Evolutionary conservation across 2,797 vertebrate species (phyloP).

Genomic region (Sebastes steindachneri): DNA sequence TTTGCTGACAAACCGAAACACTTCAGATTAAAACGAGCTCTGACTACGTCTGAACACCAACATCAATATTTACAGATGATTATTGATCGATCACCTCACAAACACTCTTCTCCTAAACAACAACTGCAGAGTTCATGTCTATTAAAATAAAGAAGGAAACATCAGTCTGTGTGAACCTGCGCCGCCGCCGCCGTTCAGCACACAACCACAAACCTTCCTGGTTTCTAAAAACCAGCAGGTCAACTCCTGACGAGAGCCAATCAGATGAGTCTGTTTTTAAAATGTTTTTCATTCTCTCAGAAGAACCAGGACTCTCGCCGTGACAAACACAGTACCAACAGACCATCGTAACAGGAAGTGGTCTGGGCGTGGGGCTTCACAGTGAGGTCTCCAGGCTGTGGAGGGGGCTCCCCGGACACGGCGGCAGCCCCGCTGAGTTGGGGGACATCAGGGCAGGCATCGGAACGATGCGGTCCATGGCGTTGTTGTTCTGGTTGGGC

Average conservation of each 20-base stretch:
- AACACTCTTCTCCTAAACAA: constrained; percentile 66
- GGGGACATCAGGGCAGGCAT: constrained; percentile 79
- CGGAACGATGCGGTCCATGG: constrained; percentile 87
- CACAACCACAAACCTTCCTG: constrained; percentile 38
- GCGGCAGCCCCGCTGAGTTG: constrained; percentile 81
- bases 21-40: constrained; percentile 12
- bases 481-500: constrained; percentile 94
- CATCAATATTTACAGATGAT: constrained; percentile 65
- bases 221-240: constrained; percentile 31
- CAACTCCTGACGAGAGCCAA: constrained; percentile 12
- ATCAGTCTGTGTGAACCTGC: constrained; percentile 29
- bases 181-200: neutral
- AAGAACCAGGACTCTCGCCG: constrained; percentile 7
- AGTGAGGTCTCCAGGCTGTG: constrained; percentile 99
- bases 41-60: constrained; percentile 45
- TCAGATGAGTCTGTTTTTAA: constrained; percentile 40
- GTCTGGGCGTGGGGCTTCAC: constrained; percentile 63
- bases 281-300: constrained; percentile 6
- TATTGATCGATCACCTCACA: constrained; percentile 52
- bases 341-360: neutral
- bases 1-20: neutral
- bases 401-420: constrained; percentile 95
- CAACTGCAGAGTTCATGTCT: constrained; percentile 55
- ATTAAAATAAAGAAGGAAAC: constrained; percentile 28
- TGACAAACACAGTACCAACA: constrained; percentile 1